A percentile compares a stretch with the other conserved stretches of the same genome.
phyloP scores from a whole-genome alignment of 2,888 invertebrate species.

The Sepioteuthis lessoniana region DNA sequence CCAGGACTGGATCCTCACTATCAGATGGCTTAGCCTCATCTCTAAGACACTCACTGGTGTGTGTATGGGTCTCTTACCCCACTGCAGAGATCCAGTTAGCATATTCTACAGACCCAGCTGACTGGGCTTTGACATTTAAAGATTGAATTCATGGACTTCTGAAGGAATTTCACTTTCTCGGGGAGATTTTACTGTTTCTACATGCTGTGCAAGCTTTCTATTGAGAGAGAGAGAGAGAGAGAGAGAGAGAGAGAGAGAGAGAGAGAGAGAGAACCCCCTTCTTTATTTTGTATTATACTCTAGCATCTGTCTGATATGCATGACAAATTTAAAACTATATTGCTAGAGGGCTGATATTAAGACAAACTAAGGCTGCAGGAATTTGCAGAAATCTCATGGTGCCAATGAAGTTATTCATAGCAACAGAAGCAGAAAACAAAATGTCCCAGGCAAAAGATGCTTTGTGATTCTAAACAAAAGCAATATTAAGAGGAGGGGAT shows the following conservation, averaged over 20 bases:
- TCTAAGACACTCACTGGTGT: too few relatives aligned
- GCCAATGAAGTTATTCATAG: not conserved
- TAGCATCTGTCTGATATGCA: not conserved
- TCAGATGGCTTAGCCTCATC: too few relatives aligned
- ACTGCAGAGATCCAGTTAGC: too few relatives aligned
- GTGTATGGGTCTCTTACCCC: too few relatives aligned
- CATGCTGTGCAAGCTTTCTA: not conserved
- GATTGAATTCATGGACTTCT: not conserved
- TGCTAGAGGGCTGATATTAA: not conserved
- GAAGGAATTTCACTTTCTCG: not conserved
- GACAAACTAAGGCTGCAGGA: not conserved
- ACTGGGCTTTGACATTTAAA: too few relatives aligned
- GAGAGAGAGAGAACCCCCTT: too few relatives aligned
- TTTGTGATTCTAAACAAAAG: not conserved
- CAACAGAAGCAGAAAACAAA: not conserved
- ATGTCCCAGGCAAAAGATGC: not conserved
- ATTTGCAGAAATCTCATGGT: slow-evolving; percentile 2
- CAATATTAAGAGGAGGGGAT: not conserved
- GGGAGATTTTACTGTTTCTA: not conserved
- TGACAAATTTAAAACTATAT: not conserved
- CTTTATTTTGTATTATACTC: not conserved
- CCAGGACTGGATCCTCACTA: too few relatives aligned
- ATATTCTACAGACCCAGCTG: too few relatives aligned
- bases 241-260: too few relatives aligned
- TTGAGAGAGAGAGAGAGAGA: not conserved